These are phyloP conservation scores for Elymnias hypermnestra DNA, from an alignment of 1,140 invertebrate genomes.

Conservation along the genomic window DNA sequence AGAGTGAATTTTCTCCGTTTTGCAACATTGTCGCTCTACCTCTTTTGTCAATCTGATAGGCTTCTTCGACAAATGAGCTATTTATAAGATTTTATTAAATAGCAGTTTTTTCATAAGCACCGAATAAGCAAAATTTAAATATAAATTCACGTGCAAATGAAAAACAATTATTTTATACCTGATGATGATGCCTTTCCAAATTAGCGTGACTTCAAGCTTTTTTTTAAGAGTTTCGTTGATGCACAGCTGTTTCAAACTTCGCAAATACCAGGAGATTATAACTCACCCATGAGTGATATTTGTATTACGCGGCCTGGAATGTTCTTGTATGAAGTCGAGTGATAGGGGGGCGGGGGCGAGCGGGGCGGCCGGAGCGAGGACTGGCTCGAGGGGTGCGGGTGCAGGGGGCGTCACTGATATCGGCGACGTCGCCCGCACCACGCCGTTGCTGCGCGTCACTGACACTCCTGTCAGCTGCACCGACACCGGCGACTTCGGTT, in stretches of 20 bases:
- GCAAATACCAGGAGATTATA: conserved; percentile 50
- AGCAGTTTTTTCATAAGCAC: too few species aligned
- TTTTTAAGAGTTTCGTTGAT: too few species aligned
- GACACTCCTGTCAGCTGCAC: conserved; percentile 49
- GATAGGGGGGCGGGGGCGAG: conserved; percentile 27
- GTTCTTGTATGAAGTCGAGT: conserved; percentile 67
- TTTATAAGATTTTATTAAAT: too few species aligned
- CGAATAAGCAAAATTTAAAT: too few species aligned
- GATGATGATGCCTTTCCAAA: too few species aligned
- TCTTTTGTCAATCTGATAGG: too few species aligned
- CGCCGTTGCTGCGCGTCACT: conserved; percentile 55
- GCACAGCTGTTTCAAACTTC: conserved; percentile 57
- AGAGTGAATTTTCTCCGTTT: too few species aligned
- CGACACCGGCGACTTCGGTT: conserved; percentile 60
- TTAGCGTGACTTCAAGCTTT: too few species aligned
- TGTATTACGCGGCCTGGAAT: conserved; percentile 65
- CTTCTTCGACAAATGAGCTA: too few species aligned
- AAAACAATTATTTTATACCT: too few species aligned
- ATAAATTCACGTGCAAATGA: too few species aligned
- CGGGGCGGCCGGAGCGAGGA: conserved; percentile 24
- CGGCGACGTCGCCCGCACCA: conserved; percentile 45
- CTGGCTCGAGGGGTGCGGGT: conserved; percentile 26
- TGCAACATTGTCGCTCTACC: too few species aligned
- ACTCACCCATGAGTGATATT: conserved; percentile 62
- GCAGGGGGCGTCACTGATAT: conserved; percentile 32